Evolutionary conservation across 2,113 vertebrate genomes (phyloP), one percentile per base, ranked within the genome.

Genomic region (Daboia siamensis): DNA sequence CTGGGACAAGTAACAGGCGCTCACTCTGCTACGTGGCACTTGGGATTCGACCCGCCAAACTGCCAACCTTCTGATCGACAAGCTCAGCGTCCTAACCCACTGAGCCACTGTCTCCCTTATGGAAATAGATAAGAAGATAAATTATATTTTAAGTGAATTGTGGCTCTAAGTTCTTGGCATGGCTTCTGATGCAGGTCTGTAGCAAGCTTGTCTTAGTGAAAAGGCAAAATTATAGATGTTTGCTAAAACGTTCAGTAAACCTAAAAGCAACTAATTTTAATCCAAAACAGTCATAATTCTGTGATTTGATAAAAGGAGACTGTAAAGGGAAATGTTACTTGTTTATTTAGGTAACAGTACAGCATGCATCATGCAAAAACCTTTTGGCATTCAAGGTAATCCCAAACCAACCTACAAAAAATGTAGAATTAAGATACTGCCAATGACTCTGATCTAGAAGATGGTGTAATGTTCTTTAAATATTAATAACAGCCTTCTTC

Each of bases 401-500:
- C 92, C 80, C 48, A 88, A 39, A 91, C 94, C 17, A 5, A 52
- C 91, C 94, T 8, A 96, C 97, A 1, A 97, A 97, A 96, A n/a
- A 95, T 97, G 96, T 95, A 97, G 92, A 95, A 88, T 29, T 57
- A 26, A 92, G 39, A 54, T 44, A 51, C 90, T 46, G 5, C 12
- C 88, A 94, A 93, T 97, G 93, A 87, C 26, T 95, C 94, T 96
- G 96, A 95, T 93, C 94, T 61, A 93, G 94, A 93, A 55, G 90
- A 95, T 93, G 7, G 52, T 5, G 87, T 64, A 24, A 61, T 87
- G 44, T 88, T 15, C 84, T 51, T 96, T 93, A 95, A 95, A 95
- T 90, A 96, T 93, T 95, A 80, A 96, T 94, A n/a, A 3, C 1
- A 0, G 48, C 0, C 17, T 39, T 87, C 93, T 29, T 59, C 5